phyloP scores from a whole-genome alignment of 2,888 invertebrate genomes.

The Andrena bucephala region DNA sequence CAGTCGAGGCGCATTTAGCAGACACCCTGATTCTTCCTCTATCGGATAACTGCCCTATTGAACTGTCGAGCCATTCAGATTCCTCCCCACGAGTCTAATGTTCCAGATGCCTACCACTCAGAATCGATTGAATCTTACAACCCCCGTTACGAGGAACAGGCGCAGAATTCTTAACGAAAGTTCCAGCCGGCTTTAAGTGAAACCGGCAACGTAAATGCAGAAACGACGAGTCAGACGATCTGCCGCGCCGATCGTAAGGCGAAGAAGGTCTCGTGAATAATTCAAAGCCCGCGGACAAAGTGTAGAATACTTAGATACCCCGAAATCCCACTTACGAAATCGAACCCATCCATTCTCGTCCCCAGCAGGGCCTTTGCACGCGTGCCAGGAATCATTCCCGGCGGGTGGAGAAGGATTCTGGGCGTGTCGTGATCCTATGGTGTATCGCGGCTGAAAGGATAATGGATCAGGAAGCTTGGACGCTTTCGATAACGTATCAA shows the following conservation, averaged over 20 bases:
- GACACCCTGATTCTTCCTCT: not conserved
- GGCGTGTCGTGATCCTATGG: conserved; percentile 6
- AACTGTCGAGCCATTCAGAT: conserved; percentile 10
- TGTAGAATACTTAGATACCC: conserved; percentile 37
- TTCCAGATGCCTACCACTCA: not conserved
- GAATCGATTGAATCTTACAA: conserved; percentile 19
- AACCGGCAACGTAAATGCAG: conserved; percentile 32
- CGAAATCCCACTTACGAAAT: conserved; percentile 53
- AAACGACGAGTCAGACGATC: conserved; percentile 35
- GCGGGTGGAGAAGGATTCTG: conserved; percentile 29
- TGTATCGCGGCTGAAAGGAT: conserved; percentile 38
- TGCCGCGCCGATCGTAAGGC: conserved; percentile 8
- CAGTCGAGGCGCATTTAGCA: not conserved
- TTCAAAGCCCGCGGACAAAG: conserved; percentile 54
- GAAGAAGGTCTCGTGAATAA: conserved; percentile 62
- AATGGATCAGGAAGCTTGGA: conserved; percentile 45
- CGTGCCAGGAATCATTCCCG: conserved; percentile 57
- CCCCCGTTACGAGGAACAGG: not conserved
- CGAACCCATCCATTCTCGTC: conserved; percentile 51
- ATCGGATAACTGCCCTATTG: not conserved
- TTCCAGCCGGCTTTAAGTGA: conserved; percentile 20
- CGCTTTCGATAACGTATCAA: conserved; percentile 73
- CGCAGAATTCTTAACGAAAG: conserved; percentile 11
- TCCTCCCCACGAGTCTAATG: conserved; percentile 5
- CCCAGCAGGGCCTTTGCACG: conserved; percentile 23